Conservation (phyloP, 2,888 invertebrate species). For the Agrochola macilenta region DNA sequence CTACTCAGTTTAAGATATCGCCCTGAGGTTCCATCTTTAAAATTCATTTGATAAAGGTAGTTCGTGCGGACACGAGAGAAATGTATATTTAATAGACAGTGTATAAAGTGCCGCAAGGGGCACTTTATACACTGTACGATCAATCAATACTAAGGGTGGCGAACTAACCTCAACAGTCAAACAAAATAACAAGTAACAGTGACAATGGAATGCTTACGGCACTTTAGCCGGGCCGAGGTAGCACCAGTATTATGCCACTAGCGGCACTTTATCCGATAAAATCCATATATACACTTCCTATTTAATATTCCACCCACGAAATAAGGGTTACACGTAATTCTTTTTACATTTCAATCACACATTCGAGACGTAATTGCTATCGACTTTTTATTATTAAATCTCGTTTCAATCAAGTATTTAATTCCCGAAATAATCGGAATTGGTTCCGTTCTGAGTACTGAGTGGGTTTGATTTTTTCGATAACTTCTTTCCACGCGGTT, state of each 20-base stretch:
- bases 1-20: too few species aligned
- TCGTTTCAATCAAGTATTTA: conserved; percentile 23
- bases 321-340: neutral
- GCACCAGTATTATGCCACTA: too few species aligned
- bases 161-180: too few species aligned
- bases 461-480: conserved; percentile 10
- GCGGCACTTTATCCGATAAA: too few species aligned
- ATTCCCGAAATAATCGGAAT: conserved; percentile 42
- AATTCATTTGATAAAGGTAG: neutral
- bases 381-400: conserved; percentile 47
- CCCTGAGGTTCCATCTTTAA: neutral
- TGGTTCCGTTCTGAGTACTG: conserved; percentile 6
- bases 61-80: neutral
- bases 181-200: too few species aligned
- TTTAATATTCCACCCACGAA: neutral
- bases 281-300: neutral
- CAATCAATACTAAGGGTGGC: too few species aligned
- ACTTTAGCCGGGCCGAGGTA: too few species aligned
- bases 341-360: conserved; percentile 26
- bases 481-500: neutral
- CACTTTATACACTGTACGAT: too few species aligned
- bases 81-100: neutral
- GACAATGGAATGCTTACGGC: too few species aligned
- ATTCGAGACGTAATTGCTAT: conserved; percentile 36
- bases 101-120: too few species aligned